A percentile compares a stretch with the other conserved stretches of the same genome.
Evolutionary conservation across 2,113 vertebrate species (phyloP).

Genomic region (Haemorhous mexicanus): DNA sequence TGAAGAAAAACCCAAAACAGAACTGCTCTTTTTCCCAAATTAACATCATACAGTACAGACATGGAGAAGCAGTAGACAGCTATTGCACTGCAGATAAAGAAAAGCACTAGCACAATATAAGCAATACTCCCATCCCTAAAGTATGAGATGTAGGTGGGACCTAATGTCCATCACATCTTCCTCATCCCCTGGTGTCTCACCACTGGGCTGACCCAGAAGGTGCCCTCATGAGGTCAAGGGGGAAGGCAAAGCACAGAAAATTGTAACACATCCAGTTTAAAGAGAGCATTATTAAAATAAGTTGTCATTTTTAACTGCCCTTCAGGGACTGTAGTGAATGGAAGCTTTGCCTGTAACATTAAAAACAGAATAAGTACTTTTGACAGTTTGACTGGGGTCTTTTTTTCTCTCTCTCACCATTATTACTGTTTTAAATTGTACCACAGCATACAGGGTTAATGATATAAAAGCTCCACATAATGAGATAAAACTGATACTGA

Average conservation of each 20-base stretch:
- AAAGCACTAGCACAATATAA: not conserved
- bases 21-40: not conserved
- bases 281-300: not conserved
- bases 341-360: not conserved
- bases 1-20: not conserved
- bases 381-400: not conserved
- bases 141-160: not conserved
- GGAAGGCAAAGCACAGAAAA: not conserved
- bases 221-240: not conserved
- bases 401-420: not conserved
- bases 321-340: not conserved
- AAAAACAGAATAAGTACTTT: not conserved
- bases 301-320: not conserved
- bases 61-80: not conserved
- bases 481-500: conserved; percentile 40
- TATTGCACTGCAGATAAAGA: not conserved
- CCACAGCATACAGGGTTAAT: not conserved
- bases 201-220: not conserved
- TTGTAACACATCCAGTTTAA: not conserved
- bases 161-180: not conserved
- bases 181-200: not conserved
- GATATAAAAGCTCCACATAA: not conserved
- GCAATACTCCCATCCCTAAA: not conserved
- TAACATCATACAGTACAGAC: not conserved
- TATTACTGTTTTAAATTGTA: not conserved